Evolutionary conservation across 1,140 invertebrate species (phyloP).

Genomic region (Lepidotrigona ventralis): DNA sequence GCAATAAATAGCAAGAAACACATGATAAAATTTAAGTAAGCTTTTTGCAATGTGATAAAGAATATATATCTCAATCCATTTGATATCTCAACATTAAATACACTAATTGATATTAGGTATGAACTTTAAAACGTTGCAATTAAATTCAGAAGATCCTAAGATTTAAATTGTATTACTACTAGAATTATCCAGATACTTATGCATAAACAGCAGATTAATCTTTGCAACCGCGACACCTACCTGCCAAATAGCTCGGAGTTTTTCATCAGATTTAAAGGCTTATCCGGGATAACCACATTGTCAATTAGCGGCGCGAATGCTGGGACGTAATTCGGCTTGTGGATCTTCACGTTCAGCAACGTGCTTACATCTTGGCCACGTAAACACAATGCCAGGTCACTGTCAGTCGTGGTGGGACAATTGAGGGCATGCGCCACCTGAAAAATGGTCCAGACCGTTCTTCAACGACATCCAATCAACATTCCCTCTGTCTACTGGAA

Average conservation of each 20-base stretch:
- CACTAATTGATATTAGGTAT: no score
- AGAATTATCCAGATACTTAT: no score
- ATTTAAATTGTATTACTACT: no score
- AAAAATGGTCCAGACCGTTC: constrained; percentile 55
- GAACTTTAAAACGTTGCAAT: no score
- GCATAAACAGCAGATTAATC: neutral
- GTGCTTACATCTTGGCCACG: constrained; percentile 78
- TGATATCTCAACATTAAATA: no score
- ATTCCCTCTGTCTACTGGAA: constrained; percentile 6
- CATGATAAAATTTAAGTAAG: no score
- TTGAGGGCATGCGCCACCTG: constrained; percentile 88
- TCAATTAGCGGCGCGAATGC: constrained; percentile 89
- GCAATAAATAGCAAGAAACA: no score
- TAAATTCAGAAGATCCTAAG: no score
- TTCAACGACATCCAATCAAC: constrained; percentile 43
- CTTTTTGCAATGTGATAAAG: no score
- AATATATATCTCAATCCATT: no score
- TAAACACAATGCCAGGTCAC: constrained; percentile 83
- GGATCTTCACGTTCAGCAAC: constrained; percentile 73
- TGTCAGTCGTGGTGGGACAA: constrained; percentile 84
- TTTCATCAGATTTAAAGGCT: constrained; percentile 87
- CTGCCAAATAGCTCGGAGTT: constrained; percentile 87
- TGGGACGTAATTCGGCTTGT: constrained; percentile 77
- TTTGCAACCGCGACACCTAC: constrained; percentile 71
- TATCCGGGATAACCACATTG: constrained; percentile 89